phyloP scores from a whole-genome alignment of 2,797 vertebrate species.

The Sebastes iracundus region DNA sequence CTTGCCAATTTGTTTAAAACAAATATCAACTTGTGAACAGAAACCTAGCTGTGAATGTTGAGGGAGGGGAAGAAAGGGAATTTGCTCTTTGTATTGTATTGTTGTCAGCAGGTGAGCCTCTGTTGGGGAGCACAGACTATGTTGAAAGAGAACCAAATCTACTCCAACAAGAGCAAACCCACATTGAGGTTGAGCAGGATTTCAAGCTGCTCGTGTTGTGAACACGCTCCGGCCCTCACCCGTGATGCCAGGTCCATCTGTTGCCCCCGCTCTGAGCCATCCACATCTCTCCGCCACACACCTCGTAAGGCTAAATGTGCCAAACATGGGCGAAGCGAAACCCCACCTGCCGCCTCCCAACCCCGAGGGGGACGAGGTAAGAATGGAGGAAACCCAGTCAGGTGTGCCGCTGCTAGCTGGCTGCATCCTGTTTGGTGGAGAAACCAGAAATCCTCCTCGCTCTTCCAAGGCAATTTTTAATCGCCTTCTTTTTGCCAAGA shows the following conservation, averaged over 20 bases:
- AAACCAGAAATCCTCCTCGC: slow-evolving; percentile 23
- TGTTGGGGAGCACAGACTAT: background rate
- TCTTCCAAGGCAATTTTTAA: slow-evolving; percentile 50
- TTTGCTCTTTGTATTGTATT: background rate
- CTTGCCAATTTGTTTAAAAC: slow-evolving; percentile 8
- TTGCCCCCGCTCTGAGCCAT: slow-evolving; percentile 32
- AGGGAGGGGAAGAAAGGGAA: background rate
- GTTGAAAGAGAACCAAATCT: slow-evolving; percentile 15
- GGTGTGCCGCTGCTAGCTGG: slow-evolving; percentile 18
- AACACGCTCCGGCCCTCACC: slow-evolving; percentile 20
- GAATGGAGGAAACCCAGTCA: slow-evolving; percentile 26
- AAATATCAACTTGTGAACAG: slow-evolving; percentile 8
- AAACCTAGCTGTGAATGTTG: background rate
- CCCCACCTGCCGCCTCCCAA: slow-evolving; percentile 16
- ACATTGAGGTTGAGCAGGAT: slow-evolving; percentile 31
- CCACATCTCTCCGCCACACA: background rate
- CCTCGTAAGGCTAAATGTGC: slow-evolving; percentile 19
- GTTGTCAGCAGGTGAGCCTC: slow-evolving; percentile 15
- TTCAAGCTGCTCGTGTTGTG: slow-evolving; percentile 63
- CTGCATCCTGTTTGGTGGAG: slow-evolving; percentile 20
- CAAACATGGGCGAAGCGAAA: slow-evolving; percentile 4
- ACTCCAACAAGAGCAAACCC: slow-evolving; percentile 33
- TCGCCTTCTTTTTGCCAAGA: slow-evolving; percentile 62
- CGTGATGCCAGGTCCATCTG: slow-evolving; percentile 69
- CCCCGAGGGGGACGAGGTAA: background rate